Evolutionary conservation across 2,888 invertebrate genomes (phyloP).

Genomic region (Malacosoma neustria): DNA sequence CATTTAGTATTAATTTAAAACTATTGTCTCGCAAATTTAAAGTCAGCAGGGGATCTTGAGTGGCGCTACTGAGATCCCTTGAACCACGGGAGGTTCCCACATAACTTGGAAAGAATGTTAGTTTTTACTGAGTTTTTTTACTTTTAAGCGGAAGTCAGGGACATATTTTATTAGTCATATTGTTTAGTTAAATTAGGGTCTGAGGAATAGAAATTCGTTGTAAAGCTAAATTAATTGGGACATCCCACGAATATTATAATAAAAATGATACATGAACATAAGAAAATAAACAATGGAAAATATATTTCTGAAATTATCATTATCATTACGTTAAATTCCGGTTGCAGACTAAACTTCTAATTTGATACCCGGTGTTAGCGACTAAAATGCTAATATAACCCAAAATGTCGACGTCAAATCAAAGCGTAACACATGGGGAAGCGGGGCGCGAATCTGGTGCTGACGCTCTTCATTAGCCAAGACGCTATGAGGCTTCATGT

Average conservation of each 20-base stretch:
- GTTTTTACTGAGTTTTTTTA: slow-evolving; percentile 20
- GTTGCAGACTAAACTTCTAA: too few species aligned
- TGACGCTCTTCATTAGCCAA: too few species aligned
- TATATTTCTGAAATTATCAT: background rate
- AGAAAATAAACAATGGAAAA: background rate
- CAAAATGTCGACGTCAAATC: too few species aligned
- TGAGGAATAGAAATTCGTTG: too few species aligned
- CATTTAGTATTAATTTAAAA: background rate
- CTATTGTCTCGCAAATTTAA: background rate
- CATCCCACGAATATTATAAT: too few species aligned
- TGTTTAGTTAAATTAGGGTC: background rate
- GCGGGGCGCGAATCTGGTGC: too few species aligned
- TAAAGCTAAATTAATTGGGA: too few species aligned
- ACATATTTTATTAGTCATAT: background rate
- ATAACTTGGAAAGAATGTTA: slow-evolving; percentile 24
- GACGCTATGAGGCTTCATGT: too few species aligned
- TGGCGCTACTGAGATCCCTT: slow-evolving; percentile 11
- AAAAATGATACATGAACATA: too few species aligned
- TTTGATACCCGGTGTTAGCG: too few species aligned
- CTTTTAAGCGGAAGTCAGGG: slow-evolving; percentile 27
- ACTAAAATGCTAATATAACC: too few species aligned
- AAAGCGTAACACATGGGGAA: too few species aligned
- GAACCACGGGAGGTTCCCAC: slow-evolving; percentile 27
- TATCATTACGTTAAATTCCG: background rate
- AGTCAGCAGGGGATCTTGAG: background rate